Base-by-base conservation (phyloP, 2,113 vertebrate species). In the Apteryx mantelli region DNA sequence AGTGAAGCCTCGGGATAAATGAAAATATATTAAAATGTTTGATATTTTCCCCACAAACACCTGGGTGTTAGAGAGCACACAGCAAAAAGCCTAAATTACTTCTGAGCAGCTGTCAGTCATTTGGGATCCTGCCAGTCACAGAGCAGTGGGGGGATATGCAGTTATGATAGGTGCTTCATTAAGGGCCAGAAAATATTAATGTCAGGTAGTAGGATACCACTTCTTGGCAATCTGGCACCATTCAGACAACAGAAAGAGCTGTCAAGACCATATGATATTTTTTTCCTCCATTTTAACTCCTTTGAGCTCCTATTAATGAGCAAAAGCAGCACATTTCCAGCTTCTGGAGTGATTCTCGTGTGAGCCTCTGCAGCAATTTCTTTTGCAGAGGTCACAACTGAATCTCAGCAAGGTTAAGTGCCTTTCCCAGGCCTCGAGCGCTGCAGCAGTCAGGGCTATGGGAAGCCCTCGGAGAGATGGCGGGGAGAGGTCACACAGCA, bases 371-470 rank as follows among this genome's bases (percentile, higher is more conserved):
- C 78, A 95, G 48, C 52, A 90, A 40, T 88, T 88, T 42, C 66
- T 89, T 78, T 71, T 55, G 76, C 91, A 88, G 89, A 96, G 94
- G 94, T 95, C 96, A 95, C 3, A 9, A 40, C 76, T 78, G 91
- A 86, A 81, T 28, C 73, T 90, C 56, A 2, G 75, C 36, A 91
- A 81, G 89, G 91, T 94, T 88, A 94, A 95, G 64, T 88, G 88
- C 65, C 85, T 97, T 96, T 95, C 94, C 93, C 94, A 95, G 91
- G 91, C 5, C 89, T 95, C 80, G 60, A 91, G 76, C 25, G 65
- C 0, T 1, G 70, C 89, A 88, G 89, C 63, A 89, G 11, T 36
- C 25, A 70, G 68, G 91, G 87, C 78, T 66, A 46, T 68, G 85
- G 87, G 76, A 79, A 89, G 75, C 2, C 46, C 48, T 36, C 15